Percentiles rank a stretch among this genome's conserved stretches.
Evolutionary conservation across 2,113 vertebrate species (phyloP).

Genomic region (Oenanthe melanoleuca): DNA sequence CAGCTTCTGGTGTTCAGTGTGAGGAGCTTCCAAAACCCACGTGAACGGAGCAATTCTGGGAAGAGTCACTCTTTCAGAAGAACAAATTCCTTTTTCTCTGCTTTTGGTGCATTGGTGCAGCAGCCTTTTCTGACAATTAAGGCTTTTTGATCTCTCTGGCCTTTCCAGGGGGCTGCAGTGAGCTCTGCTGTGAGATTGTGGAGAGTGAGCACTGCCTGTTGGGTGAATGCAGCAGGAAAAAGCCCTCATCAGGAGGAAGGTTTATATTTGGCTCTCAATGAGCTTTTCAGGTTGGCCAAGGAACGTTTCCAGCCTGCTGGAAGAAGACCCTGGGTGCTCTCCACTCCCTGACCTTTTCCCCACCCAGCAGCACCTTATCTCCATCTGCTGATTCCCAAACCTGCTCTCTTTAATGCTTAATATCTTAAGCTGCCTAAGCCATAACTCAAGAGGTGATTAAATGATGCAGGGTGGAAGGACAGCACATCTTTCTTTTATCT

Average conservation of each 20-base stretch:
- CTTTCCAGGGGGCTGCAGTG: neutral
- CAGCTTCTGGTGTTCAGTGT: neutral
- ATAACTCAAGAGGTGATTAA: conserved; percentile 15
- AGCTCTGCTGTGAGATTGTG: neutral
- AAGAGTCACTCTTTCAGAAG: neutral
- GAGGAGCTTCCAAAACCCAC: neutral
- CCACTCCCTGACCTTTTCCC: neutral
- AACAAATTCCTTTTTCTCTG: neutral
- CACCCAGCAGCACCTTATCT: neutral
- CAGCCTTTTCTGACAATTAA: neutral
- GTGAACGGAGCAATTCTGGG: neutral
- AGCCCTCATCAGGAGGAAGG: neutral
- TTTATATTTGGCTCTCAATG: neutral
- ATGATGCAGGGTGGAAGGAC: neutral
- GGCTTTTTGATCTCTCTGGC: neutral
- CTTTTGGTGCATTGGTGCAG: neutral
- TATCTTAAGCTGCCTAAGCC: neutral
- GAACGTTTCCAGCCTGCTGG: neutral
- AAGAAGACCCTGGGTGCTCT: neutral
- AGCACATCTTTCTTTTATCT: neutral
- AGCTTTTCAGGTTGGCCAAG: neutral
- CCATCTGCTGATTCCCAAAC: neutral
- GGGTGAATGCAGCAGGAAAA: neutral
- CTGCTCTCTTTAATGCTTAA: neutral
- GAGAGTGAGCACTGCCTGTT: neutral